These are phyloP conservation scores for Silurus meridionalis DNA, from an alignment of 2,113 vertebrate species.

Conservation along the genomic window DNA sequence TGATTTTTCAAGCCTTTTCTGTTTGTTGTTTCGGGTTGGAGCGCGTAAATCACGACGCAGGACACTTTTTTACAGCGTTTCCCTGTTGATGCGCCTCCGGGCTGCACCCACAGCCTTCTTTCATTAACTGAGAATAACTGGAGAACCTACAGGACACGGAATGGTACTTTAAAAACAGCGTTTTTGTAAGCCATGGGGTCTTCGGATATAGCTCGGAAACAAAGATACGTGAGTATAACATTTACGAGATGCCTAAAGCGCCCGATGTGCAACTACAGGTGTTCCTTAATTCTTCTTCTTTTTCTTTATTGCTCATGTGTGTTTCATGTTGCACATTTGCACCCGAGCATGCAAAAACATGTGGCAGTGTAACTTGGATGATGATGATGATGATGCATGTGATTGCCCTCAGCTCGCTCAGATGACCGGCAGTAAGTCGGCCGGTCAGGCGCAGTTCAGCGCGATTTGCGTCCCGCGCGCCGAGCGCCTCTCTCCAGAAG, in stretches of 20 bases:
- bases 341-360: background rate
- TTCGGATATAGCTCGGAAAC: slow-evolving; percentile 30
- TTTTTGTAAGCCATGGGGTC: slow-evolving; percentile 16
- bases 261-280: background rate
- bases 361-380: background rate
- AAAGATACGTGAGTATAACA: slow-evolving; percentile 33
- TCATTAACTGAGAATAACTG: background rate
- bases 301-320: background rate
- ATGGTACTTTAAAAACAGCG: background rate
- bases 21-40: background rate
- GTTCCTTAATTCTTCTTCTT: background rate
- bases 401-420: slow-evolving; percentile 52
- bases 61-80: background rate
- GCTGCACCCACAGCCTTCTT: background rate
- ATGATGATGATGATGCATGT: background rate
- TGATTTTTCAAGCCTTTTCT: background rate
- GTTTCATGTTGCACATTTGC: background rate
- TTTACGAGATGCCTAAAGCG: background rate
- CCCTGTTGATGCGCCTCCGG: background rate
- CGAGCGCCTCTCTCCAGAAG: slow-evolving; percentile 82
- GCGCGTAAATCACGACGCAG: background rate
- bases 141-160: background rate
- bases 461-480: slow-evolving; percentile 73
- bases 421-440: slow-evolving; percentile 77
- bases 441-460: slow-evolving; percentile 74